phyloP scores from a whole-genome alignment of 2,113 vertebrate genomes.

The Sclerurus mexicanus region DNA sequence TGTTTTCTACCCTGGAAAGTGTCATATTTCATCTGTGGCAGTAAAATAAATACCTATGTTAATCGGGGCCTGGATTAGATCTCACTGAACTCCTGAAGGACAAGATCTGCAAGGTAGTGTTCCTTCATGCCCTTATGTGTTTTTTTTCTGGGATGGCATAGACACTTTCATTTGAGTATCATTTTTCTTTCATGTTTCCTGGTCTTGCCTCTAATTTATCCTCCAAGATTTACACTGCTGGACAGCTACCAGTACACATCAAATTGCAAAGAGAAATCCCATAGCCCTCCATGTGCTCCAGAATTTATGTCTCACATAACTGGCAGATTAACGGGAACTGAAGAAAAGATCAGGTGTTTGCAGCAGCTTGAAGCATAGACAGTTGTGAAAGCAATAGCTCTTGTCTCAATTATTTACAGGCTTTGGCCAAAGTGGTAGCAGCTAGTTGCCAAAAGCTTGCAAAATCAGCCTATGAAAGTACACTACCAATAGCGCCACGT shows the following conservation, averaged over 20 bases:
- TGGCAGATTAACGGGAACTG: neutral
- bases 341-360: neutral
- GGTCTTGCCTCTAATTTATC: neutral
- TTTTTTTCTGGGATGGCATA: neutral
- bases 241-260: neutral
- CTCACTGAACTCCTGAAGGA: neutral
- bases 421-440: neutral
- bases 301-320: neutral
- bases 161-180: neutral
- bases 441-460: neutral
- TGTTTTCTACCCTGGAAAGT: neutral
- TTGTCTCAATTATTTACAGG: neutral
- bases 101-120: neutral
- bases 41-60: neutral
- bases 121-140: neutral
- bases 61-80: neutral
- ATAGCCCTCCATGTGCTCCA: neutral
- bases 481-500: rapidly evolving
- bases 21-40: neutral
- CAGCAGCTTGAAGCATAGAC: neutral
- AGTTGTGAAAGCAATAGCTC: neutral
- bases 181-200: neutral
- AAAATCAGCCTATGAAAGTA: neutral
- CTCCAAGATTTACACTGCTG: neutral
- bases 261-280: neutral